Percentiles rank a stretch among this genome's conserved stretches.
Evolutionary conservation across 2,113 vertebrate species (phyloP).

Genomic region (Apodemus sylvaticus): DNA sequence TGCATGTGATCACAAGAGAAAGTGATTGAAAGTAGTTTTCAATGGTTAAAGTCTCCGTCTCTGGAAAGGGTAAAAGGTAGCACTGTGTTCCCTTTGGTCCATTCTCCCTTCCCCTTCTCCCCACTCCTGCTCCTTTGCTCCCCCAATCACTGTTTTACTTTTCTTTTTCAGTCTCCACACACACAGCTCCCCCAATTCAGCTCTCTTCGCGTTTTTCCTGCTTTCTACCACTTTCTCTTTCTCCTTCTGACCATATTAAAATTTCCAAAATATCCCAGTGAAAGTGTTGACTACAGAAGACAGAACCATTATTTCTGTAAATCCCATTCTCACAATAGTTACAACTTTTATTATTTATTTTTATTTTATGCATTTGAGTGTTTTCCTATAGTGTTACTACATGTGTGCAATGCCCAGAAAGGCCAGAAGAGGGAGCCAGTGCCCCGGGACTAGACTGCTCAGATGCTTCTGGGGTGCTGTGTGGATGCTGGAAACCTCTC

Average conservation of each 20-base stretch:
- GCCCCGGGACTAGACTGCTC: background rate
- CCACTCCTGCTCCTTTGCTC: background rate
- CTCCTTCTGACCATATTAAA: background rate
- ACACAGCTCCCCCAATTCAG: background rate
- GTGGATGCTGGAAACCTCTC: background rate
- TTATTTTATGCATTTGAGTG: background rate
- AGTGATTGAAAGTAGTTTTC: background rate
- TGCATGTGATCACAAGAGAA: background rate
- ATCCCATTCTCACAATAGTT: background rate
- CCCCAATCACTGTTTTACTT: background rate
- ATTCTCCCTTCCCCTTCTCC: background rate
- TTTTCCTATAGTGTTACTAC: background rate
- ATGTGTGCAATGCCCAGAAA: background rate
- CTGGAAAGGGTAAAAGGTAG: background rate
- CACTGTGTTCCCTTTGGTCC: background rate
- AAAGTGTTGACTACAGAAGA: background rate
- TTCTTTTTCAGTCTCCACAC: background rate
- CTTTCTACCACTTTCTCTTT: background rate
- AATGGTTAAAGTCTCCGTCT: background rate
- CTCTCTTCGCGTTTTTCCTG: background rate
- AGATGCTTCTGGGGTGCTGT: background rate
- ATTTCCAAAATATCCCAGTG: background rate
- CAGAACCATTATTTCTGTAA: background rate
- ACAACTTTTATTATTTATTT: background rate
- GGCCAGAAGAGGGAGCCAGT: background rate